A percentile compares a stretch with the other conserved stretches of the same genome.
Evolutionary conservation across 2,888 invertebrate genomes (phyloP).

Genomic region (Drosophila infuscata): DNA sequence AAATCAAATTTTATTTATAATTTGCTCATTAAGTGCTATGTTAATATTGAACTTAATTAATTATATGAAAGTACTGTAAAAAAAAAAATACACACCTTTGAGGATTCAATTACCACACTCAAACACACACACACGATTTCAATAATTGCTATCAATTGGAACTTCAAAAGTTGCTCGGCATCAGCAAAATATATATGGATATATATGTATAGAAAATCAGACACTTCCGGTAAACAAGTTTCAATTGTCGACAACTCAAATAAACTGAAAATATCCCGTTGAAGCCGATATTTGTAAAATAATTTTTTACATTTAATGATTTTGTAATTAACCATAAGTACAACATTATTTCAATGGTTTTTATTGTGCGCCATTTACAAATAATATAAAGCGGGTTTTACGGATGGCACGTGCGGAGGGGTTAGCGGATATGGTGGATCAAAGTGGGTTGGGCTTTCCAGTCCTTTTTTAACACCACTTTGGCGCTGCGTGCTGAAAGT

Average conservation of each 20-base stretch:
- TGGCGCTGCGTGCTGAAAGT: slow-evolving; percentile 56
- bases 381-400: slow-evolving; percentile 2
- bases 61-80: neutral
- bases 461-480: slow-evolving; percentile 49
- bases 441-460: slow-evolving; percentile 30
- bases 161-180: neutral
- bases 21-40: neutral
- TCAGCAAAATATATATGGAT: neutral
- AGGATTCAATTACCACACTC: neutral
- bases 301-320: slow-evolving; percentile 61
- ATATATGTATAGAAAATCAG: neutral
- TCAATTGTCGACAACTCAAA: slow-evolving; percentile 35
- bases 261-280: slow-evolving; percentile 41
- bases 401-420: neutral
- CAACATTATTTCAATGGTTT: slow-evolving; percentile 69
- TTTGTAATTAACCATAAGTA: slow-evolving; percentile 72
- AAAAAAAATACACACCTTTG: neutral
- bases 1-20: neutral
- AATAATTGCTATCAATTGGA: neutral
- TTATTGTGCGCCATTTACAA: slow-evolving; percentile 49
- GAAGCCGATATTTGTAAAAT: slow-evolving; percentile 47
- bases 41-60: neutral
- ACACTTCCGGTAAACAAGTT: slow-evolving; percentile 31
- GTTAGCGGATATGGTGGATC: neutral
- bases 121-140: neutral